A percentile compares a stretch with the other conserved stretches of the same genome.
These are phyloP conservation scores for Microplitis manilae DNA, from an alignment of 2,888 invertebrate genomes.

Conservation along the genomic window DNA sequence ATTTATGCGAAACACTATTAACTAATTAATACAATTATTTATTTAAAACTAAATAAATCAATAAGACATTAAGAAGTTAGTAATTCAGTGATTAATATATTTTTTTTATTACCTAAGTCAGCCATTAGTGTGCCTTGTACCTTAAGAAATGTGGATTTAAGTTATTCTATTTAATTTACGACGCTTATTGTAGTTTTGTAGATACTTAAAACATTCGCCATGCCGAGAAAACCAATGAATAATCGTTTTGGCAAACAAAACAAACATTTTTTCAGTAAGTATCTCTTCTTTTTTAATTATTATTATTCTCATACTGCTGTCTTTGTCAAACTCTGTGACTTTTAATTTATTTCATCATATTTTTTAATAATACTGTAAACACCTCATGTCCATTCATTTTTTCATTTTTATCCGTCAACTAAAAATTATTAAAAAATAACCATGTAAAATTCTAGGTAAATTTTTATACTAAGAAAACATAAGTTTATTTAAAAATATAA, in stretches of 20 bases:
- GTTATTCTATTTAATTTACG: not conserved
- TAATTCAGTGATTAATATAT: no score
- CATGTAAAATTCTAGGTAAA: no score
- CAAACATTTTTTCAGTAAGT: slow-evolving; percentile 59
- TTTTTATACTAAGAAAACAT: no score
- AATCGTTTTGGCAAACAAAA: slow-evolving; percentile 51
- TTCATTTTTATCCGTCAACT: not conserved
- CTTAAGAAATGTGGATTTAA: not conserved
- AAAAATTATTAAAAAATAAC: no score
- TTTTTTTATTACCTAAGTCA: not conserved
- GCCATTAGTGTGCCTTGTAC: not conserved
- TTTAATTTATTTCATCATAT: no score
- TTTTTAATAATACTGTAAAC: no score
- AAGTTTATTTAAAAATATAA: no score
- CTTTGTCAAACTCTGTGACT: no score
- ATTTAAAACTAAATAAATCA: no score
- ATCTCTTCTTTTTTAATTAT: not conserved
- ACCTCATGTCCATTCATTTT: not conserved
- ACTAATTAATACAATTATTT: not conserved
- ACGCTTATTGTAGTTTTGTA: not conserved
- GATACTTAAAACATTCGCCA: slow-evolving; percentile 35
- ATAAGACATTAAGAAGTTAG: no score
- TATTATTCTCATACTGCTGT: no score
- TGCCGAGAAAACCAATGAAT: slow-evolving; percentile 61
- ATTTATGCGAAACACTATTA: not conserved